Evolutionary conservation across 2,888 invertebrate genomes (phyloP), one percentile per base, ranked within the genome.

Genomic region (Chesias legatella): DNA sequence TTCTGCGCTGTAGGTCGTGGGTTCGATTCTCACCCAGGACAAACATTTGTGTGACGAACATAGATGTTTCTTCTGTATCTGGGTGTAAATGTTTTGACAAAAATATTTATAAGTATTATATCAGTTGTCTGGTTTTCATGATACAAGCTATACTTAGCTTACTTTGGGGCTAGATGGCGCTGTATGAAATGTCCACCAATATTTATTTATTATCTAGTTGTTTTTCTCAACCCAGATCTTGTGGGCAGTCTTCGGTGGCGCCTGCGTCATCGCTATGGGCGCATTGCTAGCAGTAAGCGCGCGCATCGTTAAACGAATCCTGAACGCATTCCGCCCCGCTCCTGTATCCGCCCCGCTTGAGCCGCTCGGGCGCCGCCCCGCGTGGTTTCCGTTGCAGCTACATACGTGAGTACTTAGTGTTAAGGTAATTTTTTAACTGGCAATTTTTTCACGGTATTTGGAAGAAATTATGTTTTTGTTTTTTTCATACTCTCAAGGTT

Each of bases 381-480:
- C 75, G 0, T 85, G 85, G 86, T 71, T 82, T 50, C 67, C 78
- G 41, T 32, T 78, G 44, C 72, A 67, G 57, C 48, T 63, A 42
- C 68, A 66, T 37, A 53, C 67, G 84, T 84, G 61, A 85, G 84
- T 84, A 67, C 43, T 7, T 59, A 63, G 48, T 4, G 3, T 35
- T 49, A 55, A 45, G 43, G 25, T 33, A 36, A 10, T n/a, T 28
- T 34, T 38, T 31, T 21, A 11, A 25, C 23, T 33, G 22, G 23
- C 24, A 25, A 7, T 1, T 23, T 29, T 29, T 13, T 7, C 5
- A 5, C 9, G n/a, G 8, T 7, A 8, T 1, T 7, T 8, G 8
- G 25, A 10, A 9, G 25, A 25, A 8, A 25, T 8, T 23, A 2
- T 8, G 7, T 8, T 7, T 25, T 25, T 8, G 8, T 8, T 7